These are phyloP conservation scores for Calyptomena viridis DNA, from an alignment of 2,113 vertebrate species.

Conservation along the genomic window DNA sequence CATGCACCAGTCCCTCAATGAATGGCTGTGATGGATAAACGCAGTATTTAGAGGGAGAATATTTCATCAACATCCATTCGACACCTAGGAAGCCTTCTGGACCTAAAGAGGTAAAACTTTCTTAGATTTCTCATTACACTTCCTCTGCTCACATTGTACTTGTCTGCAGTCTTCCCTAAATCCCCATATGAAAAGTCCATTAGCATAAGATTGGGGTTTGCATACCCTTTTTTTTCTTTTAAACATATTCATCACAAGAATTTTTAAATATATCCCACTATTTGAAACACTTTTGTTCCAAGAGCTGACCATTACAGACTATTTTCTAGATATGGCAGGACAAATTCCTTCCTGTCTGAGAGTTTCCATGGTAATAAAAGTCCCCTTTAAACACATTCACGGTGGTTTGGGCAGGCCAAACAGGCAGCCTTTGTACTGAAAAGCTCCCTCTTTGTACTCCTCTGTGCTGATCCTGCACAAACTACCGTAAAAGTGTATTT, in stretches of 20 bases:
- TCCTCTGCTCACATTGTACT: neutral
- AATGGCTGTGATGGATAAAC: slow-evolving; percentile 8
- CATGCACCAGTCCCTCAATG: neutral
- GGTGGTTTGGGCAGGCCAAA: slow-evolving; percentile 70
- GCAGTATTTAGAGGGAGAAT: neutral
- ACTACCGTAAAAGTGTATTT: slow-evolving; percentile 68
- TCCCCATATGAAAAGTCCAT: neutral
- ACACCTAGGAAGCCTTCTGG: neutral
- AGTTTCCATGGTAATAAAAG: slow-evolving; percentile 73
- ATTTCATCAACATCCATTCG: neutral
- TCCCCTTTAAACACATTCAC: slow-evolving; percentile 72
- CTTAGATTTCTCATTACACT: neutral
- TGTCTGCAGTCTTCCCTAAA: neutral
- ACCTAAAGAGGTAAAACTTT: neutral
- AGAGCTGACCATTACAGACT: slow-evolving; percentile 68
- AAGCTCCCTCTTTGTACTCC: slow-evolving; percentile 72
- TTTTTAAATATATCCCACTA: slow-evolving; percentile 48
- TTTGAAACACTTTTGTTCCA: slow-evolving; percentile 64
- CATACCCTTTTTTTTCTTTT: neutral
- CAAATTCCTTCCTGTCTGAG: slow-evolving; percentile 73
- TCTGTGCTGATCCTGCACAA: slow-evolving; percentile 72
- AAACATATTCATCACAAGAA: neutral
- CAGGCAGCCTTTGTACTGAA: slow-evolving; percentile 72
- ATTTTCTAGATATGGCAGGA: slow-evolving; percentile 70
- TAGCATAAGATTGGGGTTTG: neutral